Evolutionary conservation across 1,140 invertebrate species (phyloP).

Genomic region (Zaprionus capensis): DNA sequence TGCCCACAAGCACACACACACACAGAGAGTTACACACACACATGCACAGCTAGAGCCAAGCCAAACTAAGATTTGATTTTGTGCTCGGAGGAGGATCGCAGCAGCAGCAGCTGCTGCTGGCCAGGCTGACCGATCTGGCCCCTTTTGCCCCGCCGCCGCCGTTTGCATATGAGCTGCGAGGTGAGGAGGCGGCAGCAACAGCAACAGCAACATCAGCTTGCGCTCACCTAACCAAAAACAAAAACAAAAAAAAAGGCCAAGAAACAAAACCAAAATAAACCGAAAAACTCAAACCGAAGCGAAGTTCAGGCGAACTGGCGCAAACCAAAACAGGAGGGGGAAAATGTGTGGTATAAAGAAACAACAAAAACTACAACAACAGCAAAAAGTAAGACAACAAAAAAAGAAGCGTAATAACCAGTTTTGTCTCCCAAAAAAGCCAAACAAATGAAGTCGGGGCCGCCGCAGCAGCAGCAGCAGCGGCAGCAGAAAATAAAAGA

Average conservation of each 20-base stretch:
- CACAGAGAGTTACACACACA: conserved; percentile 31
- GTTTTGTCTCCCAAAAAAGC: conserved; percentile 83
- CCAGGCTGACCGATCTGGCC: conserved; percentile 50
- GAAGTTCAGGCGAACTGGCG: conserved; percentile 45
- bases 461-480: conserved; percentile 48
- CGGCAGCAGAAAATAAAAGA: conserved; percentile 62
- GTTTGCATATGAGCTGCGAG: conserved; percentile 73
- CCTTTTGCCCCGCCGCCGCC: conserved; percentile 53
- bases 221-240: conserved; percentile 1
- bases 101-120: conserved; percentile 23
- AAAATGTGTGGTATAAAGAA: conserved; percentile 8
- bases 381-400: conserved; percentile 4
- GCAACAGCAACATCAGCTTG: not conserved
- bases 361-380: conserved; percentile 38
- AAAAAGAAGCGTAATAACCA: conserved; percentile 81
- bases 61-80: conserved; percentile 49
- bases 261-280: conserved; percentile 12
- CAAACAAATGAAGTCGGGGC: conserved; percentile 82
- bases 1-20: conserved; percentile 41
- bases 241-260: not conserved
- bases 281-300: conserved; percentile 31
- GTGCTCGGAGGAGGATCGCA: not conserved
- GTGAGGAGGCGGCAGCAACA: not conserved
- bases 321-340: conserved; percentile 3
- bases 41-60: conserved; percentile 27